Base-by-base conservation (phyloP, 2,113 vertebrate genomes). In the Dendrocopos noguchii region DNA sequence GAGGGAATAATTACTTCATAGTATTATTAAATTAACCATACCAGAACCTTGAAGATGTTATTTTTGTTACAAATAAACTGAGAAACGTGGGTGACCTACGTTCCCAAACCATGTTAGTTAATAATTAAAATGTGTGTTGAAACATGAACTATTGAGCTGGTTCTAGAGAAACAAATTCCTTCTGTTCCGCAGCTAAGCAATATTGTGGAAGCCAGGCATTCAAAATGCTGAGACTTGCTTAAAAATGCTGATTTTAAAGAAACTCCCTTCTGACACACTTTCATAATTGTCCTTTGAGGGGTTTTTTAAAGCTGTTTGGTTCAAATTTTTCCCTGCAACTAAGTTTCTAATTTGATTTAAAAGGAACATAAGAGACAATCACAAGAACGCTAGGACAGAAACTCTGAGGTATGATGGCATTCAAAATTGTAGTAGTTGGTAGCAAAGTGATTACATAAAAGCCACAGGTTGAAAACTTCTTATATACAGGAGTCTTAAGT, bases 61-160 rank as follows among this genome's bases (percentile, higher is more conserved):
- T 39, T 83, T 94, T 80, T 88, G 4, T 63, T 71, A 29, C n/a
- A 50, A 84, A 76, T 17, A 78, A 78, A 72, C 65, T 11, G 4
- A 65, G 44, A 78, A 86, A 66, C 6, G 33, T 72, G 14, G 4
- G 53, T 81, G 83, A 88, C 80, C 70, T 81, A 3, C 72, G 78
- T 21, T 90, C 83, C 55, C 34, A 79, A 91, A 81, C 18, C 2
- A 0, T 81, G 65, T 71, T 75, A 79, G 59, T 88, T 88, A 91
- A 67, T 93, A 75, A 95, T 91, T 91, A 95, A 87, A 85, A 81
- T 70, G 46, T 34, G 34, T 87, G 47, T 72, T 88, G 73, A 75
- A 88, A 88, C 57, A n/a, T 65, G 80, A 90, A 44, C 56, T 90
- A 72, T 88, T 81, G 88, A 88, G 67, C 12, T 92, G 39, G 22